Base-by-base conservation (phyloP, 2,888 invertebrate species). In the Thera obeliscata region DNA sequence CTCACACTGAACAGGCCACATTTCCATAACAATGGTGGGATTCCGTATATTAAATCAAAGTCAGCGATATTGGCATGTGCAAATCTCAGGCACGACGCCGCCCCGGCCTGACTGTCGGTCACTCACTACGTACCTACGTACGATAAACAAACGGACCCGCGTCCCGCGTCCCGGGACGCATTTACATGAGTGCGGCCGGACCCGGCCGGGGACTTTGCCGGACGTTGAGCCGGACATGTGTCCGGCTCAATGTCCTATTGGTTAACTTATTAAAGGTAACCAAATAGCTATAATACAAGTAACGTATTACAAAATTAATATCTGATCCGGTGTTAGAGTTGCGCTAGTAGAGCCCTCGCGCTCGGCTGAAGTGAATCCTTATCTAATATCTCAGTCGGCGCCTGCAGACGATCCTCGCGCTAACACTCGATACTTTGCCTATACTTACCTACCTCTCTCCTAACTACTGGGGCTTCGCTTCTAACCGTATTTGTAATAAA, bases 31-130 rank as follows among this genome's bases (percentile, higher is more conserved):
- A 71, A 68, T 63, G 61, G 67, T 59, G 63, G 66, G 70, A 67
- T 68, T 61, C 62, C 56, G 70, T 72, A 66, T 75, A 75, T 76
- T 77, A 73, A 76, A 77, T 77, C 74, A 77, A 69, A 73, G 70
- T 71, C 69, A 72, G 70, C 69, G 70, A 72, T 74, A 74, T 76
- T 72, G 73, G 70, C 70, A 57, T 67, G 72, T 74, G 77, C 69
- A 69, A 71, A 75, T 70, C 72, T 66, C 64, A 59, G 59, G 38
- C 50, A 35, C 50, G 12, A 41, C 50, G 52, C 57, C 61, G 55
- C 36, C 57, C 22, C 66, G 57, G 63, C 22, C 22, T 1, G 22
- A 1, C 22, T 22, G 22, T 0, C 22, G 22, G 22, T 22, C 22
- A 22, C 22, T 22, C 22, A 22, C 22, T 22, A 22, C 22, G 22